These are phyloP conservation scores for Trachythela sp. DNA, from an alignment of 64 coral and sea anemone genomes.

Conservation along the genomic window DNA sequence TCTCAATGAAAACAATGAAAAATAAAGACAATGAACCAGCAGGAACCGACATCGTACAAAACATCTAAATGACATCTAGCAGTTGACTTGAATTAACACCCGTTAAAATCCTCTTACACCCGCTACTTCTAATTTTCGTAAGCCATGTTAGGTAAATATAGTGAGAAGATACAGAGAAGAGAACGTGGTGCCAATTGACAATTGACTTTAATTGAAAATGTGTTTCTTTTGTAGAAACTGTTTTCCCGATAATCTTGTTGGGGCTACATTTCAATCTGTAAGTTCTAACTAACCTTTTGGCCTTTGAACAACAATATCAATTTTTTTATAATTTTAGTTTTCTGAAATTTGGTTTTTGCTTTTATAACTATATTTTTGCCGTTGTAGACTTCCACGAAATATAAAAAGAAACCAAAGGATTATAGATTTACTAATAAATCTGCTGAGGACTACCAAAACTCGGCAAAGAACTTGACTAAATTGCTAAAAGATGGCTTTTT, in stretches of 20 bases:
- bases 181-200: too few species aligned
- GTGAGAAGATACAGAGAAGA: too few species aligned
- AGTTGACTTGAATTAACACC: too few species aligned
- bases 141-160: too few species aligned
- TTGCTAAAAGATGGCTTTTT: not conserved
- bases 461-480: not conserved
- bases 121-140: too few species aligned
- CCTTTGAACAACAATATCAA: not conserved
- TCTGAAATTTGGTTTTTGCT: too few species aligned
- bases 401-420: not conserved
- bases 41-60: too few species aligned
- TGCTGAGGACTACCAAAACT: not conserved
- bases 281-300: too few species aligned
- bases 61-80: too few species aligned
- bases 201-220: not conserved
- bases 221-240: slow-evolving; percentile 15
- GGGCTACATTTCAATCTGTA: not conserved
- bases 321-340: not conserved
- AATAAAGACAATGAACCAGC: too few species aligned
- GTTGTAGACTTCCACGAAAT: not conserved
- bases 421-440: not conserved
- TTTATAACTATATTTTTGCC: not conserved
- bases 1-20: too few species aligned
- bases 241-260: slow-evolving; percentile 19
- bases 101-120: too few species aligned